Conservation (phyloP, 2,888 invertebrate species). For the Archips crataeganus region DNA sequence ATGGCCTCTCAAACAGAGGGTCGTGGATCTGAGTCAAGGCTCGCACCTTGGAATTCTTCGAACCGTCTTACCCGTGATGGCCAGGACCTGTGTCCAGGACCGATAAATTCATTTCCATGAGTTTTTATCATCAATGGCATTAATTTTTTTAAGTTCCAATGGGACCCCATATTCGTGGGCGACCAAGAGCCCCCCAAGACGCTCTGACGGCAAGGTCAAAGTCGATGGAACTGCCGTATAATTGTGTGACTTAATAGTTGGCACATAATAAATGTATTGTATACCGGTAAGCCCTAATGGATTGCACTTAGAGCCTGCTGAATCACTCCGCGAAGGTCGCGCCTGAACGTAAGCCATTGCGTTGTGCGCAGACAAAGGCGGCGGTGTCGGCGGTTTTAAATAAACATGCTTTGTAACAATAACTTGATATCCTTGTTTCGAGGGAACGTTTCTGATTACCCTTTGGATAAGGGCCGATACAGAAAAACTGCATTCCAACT, state of each 20-base stretch:
- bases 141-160: no score
- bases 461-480: no score
- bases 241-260: not conserved
- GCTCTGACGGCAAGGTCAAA: not conserved
- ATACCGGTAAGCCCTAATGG: constrained; percentile 2
- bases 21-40: no score
- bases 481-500: no score
- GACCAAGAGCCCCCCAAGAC: not conserved
- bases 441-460: not conserved
- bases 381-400: not conserved
- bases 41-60: no score
- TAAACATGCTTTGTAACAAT: not conserved
- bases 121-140: no score
- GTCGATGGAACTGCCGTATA: not conserved
- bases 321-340: not conserved
- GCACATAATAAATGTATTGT: not conserved
- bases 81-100: no score
- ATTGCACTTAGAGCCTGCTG: not conserved
- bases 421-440: not conserved
- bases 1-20: no score
- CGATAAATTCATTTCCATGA: no score
- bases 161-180: not conserved
- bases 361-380: not conserved
- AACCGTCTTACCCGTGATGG: no score
- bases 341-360: not conserved